phyloP scores from a whole-genome alignment of 1,140 invertebrate species.

The Vollenhovia emeryi region DNA sequence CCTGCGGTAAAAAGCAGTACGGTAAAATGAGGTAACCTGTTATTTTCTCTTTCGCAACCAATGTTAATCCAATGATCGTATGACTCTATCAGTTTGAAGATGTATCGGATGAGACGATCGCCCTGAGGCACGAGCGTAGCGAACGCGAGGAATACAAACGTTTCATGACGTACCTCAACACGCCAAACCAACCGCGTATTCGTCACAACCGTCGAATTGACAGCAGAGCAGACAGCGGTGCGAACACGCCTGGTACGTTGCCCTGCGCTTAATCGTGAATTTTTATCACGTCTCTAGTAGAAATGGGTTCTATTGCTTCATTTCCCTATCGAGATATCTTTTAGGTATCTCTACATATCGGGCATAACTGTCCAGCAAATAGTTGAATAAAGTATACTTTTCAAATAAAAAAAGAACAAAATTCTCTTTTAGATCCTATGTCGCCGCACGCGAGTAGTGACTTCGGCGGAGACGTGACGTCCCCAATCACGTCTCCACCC shows the following conservation, averaged over 20 bases:
- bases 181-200: slow-evolving; percentile 87
- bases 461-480: slow-evolving; percentile 83
- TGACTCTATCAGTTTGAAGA: slow-evolving; percentile 88
- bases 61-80: neutral
- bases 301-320: neutral
- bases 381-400: neutral
- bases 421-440: slow-evolving; percentile 84
- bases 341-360: neutral
- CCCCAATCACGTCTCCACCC: slow-evolving; percentile 87
- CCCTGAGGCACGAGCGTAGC: slow-evolving; percentile 89
- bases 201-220: slow-evolving; percentile 88
- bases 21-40: neutral
- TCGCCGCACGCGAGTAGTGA: slow-evolving; percentile 85
- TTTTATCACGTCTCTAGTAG: neutral
- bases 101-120: slow-evolving; percentile 90
- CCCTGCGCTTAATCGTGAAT: neutral
- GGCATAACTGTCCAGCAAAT: neutral
- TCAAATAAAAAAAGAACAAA: neutral
- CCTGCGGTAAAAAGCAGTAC: neutral
- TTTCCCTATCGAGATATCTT: neutral
- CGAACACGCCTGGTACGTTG: slow-evolving; percentile 87
- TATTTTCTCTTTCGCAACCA: neutral
- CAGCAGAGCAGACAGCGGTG: slow-evolving; percentile 90
- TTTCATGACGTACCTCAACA: slow-evolving; percentile 90
- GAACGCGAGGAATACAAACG: slow-evolving; percentile 92